Evolutionary conservation across 2,888 invertebrate genomes (phyloP).

Genomic region (Cloeon dipterum): DNA sequence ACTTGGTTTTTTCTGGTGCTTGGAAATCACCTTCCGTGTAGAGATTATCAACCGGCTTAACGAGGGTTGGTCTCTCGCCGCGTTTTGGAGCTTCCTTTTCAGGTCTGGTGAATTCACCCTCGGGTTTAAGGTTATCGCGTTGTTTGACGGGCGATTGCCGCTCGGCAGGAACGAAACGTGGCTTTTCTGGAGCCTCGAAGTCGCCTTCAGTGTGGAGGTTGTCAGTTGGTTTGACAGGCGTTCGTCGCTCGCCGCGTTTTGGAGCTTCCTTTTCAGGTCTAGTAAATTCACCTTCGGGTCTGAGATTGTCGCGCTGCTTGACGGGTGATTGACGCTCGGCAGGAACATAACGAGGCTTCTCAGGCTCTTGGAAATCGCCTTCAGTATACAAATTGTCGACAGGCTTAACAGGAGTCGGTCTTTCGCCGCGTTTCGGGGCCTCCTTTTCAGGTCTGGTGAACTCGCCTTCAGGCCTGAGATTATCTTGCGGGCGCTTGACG

Average conservation of each 20-base stretch:
- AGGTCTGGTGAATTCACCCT: conserved; percentile 22
- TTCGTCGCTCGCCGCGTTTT: conserved; percentile 10
- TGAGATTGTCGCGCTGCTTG: conserved; percentile 22
- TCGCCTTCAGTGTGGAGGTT: conserved; percentile 30
- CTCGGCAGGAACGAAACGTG: conserved; percentile 25
- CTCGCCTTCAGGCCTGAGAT: conserved; percentile 13
- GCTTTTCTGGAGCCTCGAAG: conserved; percentile 25
- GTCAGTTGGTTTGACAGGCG: conserved; percentile 11
- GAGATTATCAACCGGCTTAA: conserved; percentile 23
- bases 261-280: conserved; percentile 7
- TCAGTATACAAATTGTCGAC: conserved; percentile 24
- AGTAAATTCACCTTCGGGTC: conserved; percentile 19
- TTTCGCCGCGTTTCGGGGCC: conserved; percentile 13
- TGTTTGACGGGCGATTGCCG: conserved; percentile 14
- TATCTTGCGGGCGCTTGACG: conserved; percentile 12
- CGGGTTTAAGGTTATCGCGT: conserved; percentile 20
- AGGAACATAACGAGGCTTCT: not conserved
- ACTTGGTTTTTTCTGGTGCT: conserved; percentile 13
- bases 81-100: conserved; percentile 16
- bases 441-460: conserved; percentile 16
- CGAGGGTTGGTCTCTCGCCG: conserved; percentile 14
- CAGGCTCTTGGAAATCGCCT: conserved; percentile 20
- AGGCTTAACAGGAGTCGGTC: conserved; percentile 18
- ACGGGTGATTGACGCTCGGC: conserved; percentile 29
- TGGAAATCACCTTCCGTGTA: conserved; percentile 15